These are phyloP conservation scores for Norana najaformis DNA, from an alignment of 2,888 invertebrate species.

Conservation along the genomic window DNA sequence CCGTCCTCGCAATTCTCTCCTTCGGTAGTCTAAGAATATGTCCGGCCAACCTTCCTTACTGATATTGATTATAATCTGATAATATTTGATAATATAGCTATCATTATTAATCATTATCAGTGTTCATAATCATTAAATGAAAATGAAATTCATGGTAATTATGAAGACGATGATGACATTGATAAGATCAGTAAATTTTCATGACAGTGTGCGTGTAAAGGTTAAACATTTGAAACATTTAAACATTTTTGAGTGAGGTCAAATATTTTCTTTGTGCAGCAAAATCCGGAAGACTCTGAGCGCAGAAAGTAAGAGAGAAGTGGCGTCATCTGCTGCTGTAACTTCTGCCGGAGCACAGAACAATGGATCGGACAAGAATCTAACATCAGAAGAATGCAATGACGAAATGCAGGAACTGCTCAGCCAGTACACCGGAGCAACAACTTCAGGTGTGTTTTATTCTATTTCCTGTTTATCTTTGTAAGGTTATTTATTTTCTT, in stretches of 20 bases:
- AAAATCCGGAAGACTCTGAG: background rate
- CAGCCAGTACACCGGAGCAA: conserved; percentile 53
- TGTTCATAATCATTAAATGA: too few relatives aligned
- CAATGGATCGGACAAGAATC: background rate
- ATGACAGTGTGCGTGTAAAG: background rate
- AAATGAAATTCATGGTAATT: too few relatives aligned
- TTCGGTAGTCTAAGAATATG: too few relatives aligned
- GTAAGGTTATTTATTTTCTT: background rate
- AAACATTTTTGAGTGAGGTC: background rate
- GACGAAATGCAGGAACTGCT: conserved; percentile 55
- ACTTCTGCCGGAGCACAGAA: background rate
- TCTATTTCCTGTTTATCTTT: background rate
- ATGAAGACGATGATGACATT: too few relatives aligned
- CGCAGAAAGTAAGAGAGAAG: background rate
- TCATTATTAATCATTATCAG: too few relatives aligned
- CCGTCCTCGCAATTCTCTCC: too few relatives aligned
- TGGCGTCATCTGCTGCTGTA: background rate
- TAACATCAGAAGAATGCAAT: background rate
- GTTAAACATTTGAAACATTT: too few relatives aligned
- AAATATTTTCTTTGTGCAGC: background rate
- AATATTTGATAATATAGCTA: too few relatives aligned
- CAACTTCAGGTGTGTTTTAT: background rate
- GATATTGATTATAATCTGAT: too few relatives aligned
- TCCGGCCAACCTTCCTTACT: too few relatives aligned
- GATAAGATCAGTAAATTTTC: background rate